Evolutionary conservation across 2,113 vertebrate genomes (phyloP).

Genomic region (Etheostoma spectabile): DNA sequence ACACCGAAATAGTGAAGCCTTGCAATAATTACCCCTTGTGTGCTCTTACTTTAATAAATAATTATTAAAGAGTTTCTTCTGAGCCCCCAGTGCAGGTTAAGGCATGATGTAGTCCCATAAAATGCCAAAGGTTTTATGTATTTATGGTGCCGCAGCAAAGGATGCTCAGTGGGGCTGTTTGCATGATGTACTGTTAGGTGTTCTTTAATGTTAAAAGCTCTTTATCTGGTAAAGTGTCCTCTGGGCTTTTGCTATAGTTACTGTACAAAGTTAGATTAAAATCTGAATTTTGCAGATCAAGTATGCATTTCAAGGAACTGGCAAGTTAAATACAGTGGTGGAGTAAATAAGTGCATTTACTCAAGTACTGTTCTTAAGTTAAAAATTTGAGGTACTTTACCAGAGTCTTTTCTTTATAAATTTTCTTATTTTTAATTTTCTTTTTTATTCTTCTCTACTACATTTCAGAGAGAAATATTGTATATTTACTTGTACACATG

Average conservation of each 20-base stretch:
- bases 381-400: background rate
- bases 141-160: constrained; percentile 25
- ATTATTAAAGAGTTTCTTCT: constrained; percentile 9
- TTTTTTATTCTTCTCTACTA: background rate
- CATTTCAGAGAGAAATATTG: background rate
- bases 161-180: constrained; percentile 41
- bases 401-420: background rate
- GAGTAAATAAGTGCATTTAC: background rate
- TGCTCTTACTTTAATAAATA: constrained; percentile 36
- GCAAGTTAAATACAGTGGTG: background rate
- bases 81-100: constrained; percentile 17
- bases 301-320: background rate
- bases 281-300: background rate
- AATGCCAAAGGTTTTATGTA: constrained; percentile 26
- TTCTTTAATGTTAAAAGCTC: constrained; percentile 35
- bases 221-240: constrained; percentile 24
- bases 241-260: background rate
- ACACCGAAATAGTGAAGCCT: constrained; percentile 8
- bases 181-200: constrained; percentile 31
- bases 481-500: background rate
- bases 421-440: no score
- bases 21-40: constrained; percentile 32
- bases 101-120: constrained; percentile 10
- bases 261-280: background rate
- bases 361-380: background rate